Percentiles rank a stretch among this genome's conserved stretches.
Evolutionary conservation across 2,113 vertebrate species (phyloP).

Genomic region (Sus scrofa): T2T-Sscrofa CM000814.6:68579001-68579500

Average conservation of each 20-base stretch:
- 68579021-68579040: not conserved
- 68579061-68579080: not conserved
- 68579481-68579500: not conserved
- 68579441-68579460: not conserved
- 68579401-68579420: not conserved
- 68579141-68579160: not conserved
- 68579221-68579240: not conserved
- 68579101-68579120: not conserved
- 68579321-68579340: not conserved
- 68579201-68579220: not conserved
- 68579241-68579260: not conserved
- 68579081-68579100: not conserved
- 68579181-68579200: not conserved
- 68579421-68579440: not conserved
- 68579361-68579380: not conserved
- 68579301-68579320: not conserved
- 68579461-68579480: not conserved
- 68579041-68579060: not conserved
- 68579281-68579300: not conserved
- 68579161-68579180: constrained; percentile 25
- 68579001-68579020: not conserved
- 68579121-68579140: not conserved
- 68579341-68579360: not conserved
- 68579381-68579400: not conserved
- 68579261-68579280: constrained; percentile 16